These are phyloP conservation scores for Alitta virens DNA, from an alignment of 2,888 invertebrate genomes.

Conservation along the genomic window DNA sequence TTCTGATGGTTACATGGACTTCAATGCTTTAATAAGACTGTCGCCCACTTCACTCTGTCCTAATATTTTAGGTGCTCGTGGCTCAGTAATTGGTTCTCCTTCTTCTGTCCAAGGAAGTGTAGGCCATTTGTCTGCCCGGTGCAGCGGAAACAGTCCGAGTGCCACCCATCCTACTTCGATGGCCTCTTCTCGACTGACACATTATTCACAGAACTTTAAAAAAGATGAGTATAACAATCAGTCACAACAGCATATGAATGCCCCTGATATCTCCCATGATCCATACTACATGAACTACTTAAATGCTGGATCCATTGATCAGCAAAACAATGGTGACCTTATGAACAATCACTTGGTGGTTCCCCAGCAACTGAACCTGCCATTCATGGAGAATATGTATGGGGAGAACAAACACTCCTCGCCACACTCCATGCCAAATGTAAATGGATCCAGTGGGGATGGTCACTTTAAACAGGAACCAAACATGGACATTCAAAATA, in stretches of 20 bases:
- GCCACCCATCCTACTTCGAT: conserved; percentile 34
- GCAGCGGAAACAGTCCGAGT: conserved; percentile 43
- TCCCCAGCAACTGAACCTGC: conserved; percentile 29
- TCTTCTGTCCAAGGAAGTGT: conserved; percentile 44
- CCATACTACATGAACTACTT: no score
- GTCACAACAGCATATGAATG: no score
- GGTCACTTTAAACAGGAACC: conserved; percentile 15
- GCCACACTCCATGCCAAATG: background rate
- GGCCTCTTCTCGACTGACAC: conserved; percentile 25
- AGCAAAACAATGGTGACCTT: no score
- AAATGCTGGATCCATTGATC: no score
- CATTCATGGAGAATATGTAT: background rate
- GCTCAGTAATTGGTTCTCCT: conserved; percentile 42
- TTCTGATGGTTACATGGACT: conserved; percentile 52
- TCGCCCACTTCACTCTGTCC: conserved; percentile 56
- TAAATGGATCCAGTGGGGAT: background rate
- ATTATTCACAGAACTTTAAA: no score
- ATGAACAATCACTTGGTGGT: conserved; percentile 42
- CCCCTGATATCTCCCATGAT: no score
- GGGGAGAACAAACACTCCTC: background rate
- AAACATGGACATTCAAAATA: background rate
- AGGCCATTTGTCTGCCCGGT: conserved; percentile 52
- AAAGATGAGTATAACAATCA: no score
- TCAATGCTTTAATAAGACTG: conserved; percentile 55
- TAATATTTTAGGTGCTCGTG: conserved; percentile 36